Conservation (phyloP, 2,113 vertebrate genomes). For the Gasterosteus nipponicus region DNA sequence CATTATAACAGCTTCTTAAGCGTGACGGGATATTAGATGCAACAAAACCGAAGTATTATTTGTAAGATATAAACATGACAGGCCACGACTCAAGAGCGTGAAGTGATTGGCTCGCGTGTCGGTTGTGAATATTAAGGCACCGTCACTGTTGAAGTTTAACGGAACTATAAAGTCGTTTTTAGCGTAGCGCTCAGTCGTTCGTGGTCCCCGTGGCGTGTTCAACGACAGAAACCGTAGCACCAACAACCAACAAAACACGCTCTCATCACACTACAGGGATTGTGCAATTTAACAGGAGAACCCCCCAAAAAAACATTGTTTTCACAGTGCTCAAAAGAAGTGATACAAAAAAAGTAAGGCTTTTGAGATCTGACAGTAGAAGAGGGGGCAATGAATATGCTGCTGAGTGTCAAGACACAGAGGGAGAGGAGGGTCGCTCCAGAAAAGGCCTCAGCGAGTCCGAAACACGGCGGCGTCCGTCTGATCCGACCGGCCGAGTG, state of each 20-base stretch:
- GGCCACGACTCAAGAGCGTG: slow-evolving; percentile 23
- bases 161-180: slow-evolving; percentile 1
- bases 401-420: background rate
- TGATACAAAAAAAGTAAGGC: slow-evolving; percentile 46
- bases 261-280: slow-evolving; percentile 42
- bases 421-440: background rate
- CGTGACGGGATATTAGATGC: slow-evolving; percentile 10
- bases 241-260: slow-evolving; percentile 18
- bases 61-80: slow-evolving; percentile 20
- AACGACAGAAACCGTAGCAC: slow-evolving; percentile 51
- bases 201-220: background rate
- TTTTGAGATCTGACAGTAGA: slow-evolving; percentile 26
- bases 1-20: slow-evolving; percentile 7
- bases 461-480: slow-evolving; percentile 41
- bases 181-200: slow-evolving; percentile 37
- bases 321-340: slow-evolving; percentile 21
- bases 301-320: background rate
- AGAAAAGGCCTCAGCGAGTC: too few species aligned
- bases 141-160: slow-evolving; percentile 36
- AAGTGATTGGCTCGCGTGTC: background rate
- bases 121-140: slow-evolving; percentile 41
- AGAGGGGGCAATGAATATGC: slow-evolving; percentile 14
- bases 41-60: slow-evolving; percentile 7
- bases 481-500: slow-evolving; percentile 39
- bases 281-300: slow-evolving; percentile 44